Evolutionary conservation across 2,797 vertebrate genomes (phyloP), one percentile per base, ranked within the genome.

Genomic region (Neosilurus mollespiculum): DNA sequence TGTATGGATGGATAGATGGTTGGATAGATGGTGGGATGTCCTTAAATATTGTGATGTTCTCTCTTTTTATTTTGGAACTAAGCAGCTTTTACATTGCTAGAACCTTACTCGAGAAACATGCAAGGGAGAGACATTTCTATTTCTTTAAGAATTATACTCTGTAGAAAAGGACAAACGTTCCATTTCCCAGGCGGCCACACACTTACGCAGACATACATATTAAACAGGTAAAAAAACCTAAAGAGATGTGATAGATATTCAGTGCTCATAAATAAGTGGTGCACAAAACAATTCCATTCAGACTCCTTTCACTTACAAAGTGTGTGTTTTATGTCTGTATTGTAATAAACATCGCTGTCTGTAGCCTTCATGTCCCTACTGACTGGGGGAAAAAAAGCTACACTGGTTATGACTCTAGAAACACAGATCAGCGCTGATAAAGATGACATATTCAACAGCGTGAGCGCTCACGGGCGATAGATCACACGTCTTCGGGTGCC

Each of bases 351-450:
- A 65, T 49, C 34, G 16, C 59, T 18, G 26, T 78, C 72, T 78
- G 37, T 49, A 43, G 80, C 34, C 80, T 71, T 85, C 79, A 53
- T 75, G 79, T 84, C 61, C 78, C 59, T 66, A 75, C 61, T 84
- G 86, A 87, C 70, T 53, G 80, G 78, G 58, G 71, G 5, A 86
- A 81, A 67, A 67, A 82, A 81, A 83, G 76, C 70, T 65, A 76
- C 67, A 77, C 70, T 61, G 85, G 78, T 84, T 83, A 81, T 62
- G 78, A 54, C 81, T 87, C 77, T 67, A 71, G 78, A 79, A 81
- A 85, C 83, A 81, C 82, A 85, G 83, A 88, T 88, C 84, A 69
- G 82, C 78, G 16, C 85, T 86, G 88, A 88, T 87, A 87, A 85
- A 86, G 84, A 88, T 87, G 87, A 88, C 84, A 88, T 81, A 87